phyloP scores from a whole-genome alignment of 2,888 invertebrate species.

The Sepioteuthis lessoniana region DNA sequence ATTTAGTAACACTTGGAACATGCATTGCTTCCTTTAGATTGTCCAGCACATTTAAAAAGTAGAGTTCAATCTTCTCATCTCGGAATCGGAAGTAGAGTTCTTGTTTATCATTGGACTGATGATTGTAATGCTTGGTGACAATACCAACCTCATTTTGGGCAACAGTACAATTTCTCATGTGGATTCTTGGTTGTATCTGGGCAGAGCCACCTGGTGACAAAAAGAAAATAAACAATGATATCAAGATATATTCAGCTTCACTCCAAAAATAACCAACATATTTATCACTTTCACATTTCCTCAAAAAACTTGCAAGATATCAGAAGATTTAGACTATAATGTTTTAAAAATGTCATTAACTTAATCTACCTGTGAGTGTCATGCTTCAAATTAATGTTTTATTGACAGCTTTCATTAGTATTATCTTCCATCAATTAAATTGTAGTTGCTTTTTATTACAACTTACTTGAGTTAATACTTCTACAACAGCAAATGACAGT shows the following conservation, averaged over 20 bases:
- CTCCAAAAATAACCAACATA: no score
- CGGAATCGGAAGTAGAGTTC: constrained; percentile 72
- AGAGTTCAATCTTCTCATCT: constrained; percentile 67
- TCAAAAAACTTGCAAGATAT: no score
- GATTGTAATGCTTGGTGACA: constrained; percentile 74
- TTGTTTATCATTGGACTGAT: constrained; percentile 72
- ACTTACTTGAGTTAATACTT: no score
- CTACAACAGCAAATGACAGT: no score
- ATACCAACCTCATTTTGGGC: constrained; percentile 68
- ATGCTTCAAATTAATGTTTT: no score
- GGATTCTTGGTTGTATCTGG: constrained; percentile 55
- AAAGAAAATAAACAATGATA: neutral
- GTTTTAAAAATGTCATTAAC: no score
- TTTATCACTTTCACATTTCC: no score
- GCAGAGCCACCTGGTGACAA: constrained; percentile 51
- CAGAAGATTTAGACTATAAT: no score
- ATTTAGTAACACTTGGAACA: constrained; percentile 74
- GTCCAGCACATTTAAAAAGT: constrained; percentile 60
- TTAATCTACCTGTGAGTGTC: no score
- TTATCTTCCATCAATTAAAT: no score
- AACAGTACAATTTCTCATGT: constrained; percentile 64
- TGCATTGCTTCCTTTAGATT: constrained; percentile 71
- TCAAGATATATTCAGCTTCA: neutral
- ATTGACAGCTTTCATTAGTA: no score
- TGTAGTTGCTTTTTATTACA: no score